These are phyloP conservation scores for Nerophis lumbriciformis DNA, from an alignment of 2,113 vertebrate species.

Conservation along the genomic window DNA sequence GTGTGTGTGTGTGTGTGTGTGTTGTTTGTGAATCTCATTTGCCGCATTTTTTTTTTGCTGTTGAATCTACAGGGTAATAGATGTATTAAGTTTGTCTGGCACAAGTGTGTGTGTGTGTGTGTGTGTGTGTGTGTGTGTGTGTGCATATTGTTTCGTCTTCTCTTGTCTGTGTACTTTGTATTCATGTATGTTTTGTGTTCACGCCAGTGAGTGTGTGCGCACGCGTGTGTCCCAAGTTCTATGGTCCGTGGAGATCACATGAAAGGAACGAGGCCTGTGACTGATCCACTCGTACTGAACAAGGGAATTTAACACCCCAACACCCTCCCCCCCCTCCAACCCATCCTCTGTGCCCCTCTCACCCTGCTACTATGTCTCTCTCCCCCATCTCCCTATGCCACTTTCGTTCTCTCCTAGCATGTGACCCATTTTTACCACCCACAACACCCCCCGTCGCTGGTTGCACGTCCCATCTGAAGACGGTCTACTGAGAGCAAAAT, in stretches of 20 bases:
- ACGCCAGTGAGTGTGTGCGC: slow-evolving; percentile 27
- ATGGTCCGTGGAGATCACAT: slow-evolving; percentile 72
- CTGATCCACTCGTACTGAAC: slow-evolving; percentile 71
- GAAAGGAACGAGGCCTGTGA: slow-evolving; percentile 74
- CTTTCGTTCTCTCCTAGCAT: slow-evolving; percentile 32
- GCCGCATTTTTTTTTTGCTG: slow-evolving; percentile 64
- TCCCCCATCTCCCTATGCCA: slow-evolving; percentile 50
- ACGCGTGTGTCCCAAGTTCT: slow-evolving; percentile 67
- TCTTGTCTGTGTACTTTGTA: slow-evolving; percentile 41
- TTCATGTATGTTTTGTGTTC: slow-evolving; percentile 51
- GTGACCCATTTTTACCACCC: slow-evolving; percentile 34
- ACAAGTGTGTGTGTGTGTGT: slow-evolving; percentile 20
- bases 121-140: neutral
- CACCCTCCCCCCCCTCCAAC: slow-evolving; percentile 10
- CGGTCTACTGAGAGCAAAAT: slow-evolving; percentile 60
- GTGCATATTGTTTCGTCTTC: slow-evolving; percentile 37
- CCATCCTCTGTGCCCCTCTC: slow-evolving; percentile 40
- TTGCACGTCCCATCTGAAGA: slow-evolving; percentile 68
- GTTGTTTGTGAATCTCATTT: slow-evolving; percentile 55
- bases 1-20: slow-evolving; percentile 15
- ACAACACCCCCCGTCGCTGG: slow-evolving; percentile 23
- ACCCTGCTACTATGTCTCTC: slow-evolving; percentile 45
- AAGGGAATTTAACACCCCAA: slow-evolving; percentile 69
- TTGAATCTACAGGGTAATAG: slow-evolving; percentile 61
- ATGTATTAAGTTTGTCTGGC: slow-evolving; percentile 60